Evolutionary conservation across 1,140 invertebrate genomes (phyloP), one percentile per base, ranked within the genome.

Genomic region (Drosophila guanche): DNA sequence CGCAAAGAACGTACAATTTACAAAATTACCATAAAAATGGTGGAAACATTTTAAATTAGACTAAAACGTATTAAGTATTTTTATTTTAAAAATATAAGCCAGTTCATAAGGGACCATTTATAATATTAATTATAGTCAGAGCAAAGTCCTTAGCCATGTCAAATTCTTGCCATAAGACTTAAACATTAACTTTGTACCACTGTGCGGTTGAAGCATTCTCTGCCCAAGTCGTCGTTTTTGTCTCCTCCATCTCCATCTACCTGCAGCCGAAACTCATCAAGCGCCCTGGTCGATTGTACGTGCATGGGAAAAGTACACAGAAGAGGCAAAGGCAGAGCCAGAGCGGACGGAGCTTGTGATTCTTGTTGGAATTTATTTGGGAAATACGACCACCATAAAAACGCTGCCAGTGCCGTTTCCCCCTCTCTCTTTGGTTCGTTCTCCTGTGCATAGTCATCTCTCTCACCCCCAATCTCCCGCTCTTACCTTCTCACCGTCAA

Each of bases 311-410:
- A 88, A 88, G 83, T 88, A 88, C 83, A 88, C 83, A 88, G 79
- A 89, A 20, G 16, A 20, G 16, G 16, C 16, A 20, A 1, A 37
- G 16, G 16, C 16, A 53, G 62, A 63, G 25, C 42, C 37, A 25
- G 51, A 52, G 63, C 8, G 29, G 60, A 56, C 41, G 55, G 59
- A 79, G 71, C 84, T 88, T 76, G 83, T 75, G 79, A 88, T 88
- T 88, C 83, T 84, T 88, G 83, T 88, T 88, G 83, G 83, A 88
- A 88, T 88, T 88, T 88, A 88, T 88, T 88, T 88, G 83, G 83
- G 83, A 88, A 88, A 88, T 88, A 86, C 81, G 63, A 79, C 62
- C 69, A 78, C 63, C 63, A 78, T 78, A 78, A 78, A 78, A 78
- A 78, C 68, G 23, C 53, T 45, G 53, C 41, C 53, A 55, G 47